Evolutionary conservation across 2,797 vertebrate genomes (phyloP).

Genomic region (Chloroceryle inda): DNA sequence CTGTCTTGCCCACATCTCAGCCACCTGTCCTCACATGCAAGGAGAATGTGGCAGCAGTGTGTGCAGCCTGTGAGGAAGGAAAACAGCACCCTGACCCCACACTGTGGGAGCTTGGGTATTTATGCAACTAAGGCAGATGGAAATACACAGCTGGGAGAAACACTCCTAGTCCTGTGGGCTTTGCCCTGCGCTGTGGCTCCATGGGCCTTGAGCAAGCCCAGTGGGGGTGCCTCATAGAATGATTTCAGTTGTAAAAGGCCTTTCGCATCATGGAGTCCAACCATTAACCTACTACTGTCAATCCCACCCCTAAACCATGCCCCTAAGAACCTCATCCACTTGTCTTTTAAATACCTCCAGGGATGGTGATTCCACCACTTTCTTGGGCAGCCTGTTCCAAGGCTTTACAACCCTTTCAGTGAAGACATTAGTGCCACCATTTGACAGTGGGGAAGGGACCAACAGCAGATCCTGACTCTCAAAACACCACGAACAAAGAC

Average conservation of each 20-base stretch:
- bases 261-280: too few species aligned
- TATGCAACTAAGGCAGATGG: neutral
- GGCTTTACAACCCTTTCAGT: too few species aligned
- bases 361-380: too few species aligned
- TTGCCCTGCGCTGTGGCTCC: neutral
- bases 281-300: too few species aligned
- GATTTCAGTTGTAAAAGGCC: too few species aligned
- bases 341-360: too few species aligned
- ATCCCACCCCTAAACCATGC: too few species aligned
- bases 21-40: neutral
- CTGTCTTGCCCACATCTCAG: neutral
- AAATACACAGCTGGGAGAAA: neutral
- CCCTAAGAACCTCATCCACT: too few species aligned
- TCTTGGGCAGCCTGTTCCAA: too few species aligned
- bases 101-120: rapidly evolving
- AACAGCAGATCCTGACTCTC: neutral
- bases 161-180: neutral
- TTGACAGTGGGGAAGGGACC: rapidly evolving
- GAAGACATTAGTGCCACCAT: too few species aligned
- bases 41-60: neutral
- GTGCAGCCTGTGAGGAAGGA: neutral
- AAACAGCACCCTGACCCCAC: neutral
- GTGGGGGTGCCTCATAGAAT: neutral
- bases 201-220: rapidly evolving
- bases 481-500: neutral